These are phyloP conservation scores for Apamea anceps DNA, from an alignment of 2,888 invertebrate species.

Conservation along the genomic window DNA sequence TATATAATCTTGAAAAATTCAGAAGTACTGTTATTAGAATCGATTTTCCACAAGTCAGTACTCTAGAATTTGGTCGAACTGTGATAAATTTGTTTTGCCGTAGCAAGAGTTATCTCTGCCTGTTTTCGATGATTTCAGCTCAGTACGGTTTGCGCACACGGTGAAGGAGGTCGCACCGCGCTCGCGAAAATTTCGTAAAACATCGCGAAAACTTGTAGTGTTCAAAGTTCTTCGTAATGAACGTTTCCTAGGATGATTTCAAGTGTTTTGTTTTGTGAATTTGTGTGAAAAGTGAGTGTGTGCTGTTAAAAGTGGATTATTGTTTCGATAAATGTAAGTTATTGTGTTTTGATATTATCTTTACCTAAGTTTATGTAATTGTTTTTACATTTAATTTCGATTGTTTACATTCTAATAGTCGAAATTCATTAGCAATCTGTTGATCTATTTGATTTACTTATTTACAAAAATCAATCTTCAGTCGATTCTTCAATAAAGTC, in stretches of 20 bases:
- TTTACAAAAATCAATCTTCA: too few relatives aligned
- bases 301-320: conserved; percentile 58
- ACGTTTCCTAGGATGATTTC: conserved; percentile 35
- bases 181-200: conserved; percentile 30
- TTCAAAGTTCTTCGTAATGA: background rate
- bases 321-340: conserved; percentile 51
- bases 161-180: conserved; percentile 43
- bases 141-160: conserved; percentile 47
- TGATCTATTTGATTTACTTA: too few relatives aligned
- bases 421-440: background rate
- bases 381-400: conserved; percentile 2
- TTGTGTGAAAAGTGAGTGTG: conserved; percentile 50
- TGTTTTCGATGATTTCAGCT: conserved; percentile 49
- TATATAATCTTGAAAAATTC: conserved; percentile 6
- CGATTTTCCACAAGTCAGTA: conserved; percentile 18
- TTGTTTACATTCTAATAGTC: conserved; percentile 7
- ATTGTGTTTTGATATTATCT: conserved; percentile 29
- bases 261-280: conserved; percentile 56
- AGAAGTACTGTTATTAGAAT: background rate
- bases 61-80: conserved; percentile 40
- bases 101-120: conserved; percentile 52
- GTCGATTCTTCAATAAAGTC: too few relatives aligned
- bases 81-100: conserved; percentile 46
- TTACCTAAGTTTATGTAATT: conserved; percentile 21
- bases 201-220: conserved; percentile 64